phyloP scores from a whole-genome alignment of 2,797 vertebrate species.

The Enteromius radiatus region DNA sequence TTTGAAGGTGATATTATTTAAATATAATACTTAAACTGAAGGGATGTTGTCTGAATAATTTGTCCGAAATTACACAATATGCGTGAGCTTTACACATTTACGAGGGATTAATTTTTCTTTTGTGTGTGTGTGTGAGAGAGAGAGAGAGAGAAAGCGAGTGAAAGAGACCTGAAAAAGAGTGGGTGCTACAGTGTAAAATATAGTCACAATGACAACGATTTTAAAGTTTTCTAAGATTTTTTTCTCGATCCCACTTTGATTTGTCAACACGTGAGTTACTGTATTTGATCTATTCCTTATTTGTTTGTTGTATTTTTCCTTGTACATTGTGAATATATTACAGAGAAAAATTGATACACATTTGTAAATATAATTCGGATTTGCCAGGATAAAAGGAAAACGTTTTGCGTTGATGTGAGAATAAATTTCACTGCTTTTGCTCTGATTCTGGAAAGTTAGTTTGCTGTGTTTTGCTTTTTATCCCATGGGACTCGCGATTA shows the following conservation, averaged over 20 bases:
- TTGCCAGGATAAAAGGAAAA: constrained; percentile 77
- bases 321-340: constrained; percentile 97
- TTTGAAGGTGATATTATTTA: constrained; percentile 72
- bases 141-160: neutral
- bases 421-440: constrained; percentile 90
- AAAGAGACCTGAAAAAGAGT: constrained; percentile 21
- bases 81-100: constrained; percentile 38
- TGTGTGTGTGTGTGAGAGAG: neutral
- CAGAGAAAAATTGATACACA: constrained; percentile 82
- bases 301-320: constrained; percentile 87
- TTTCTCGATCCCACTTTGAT: constrained; percentile 71
- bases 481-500: constrained; percentile 34
- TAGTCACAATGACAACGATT: constrained; percentile 74
- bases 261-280: constrained; percentile 85
- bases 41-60: constrained; percentile 82
- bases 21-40: constrained; percentile 51
- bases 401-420: constrained; percentile 86
- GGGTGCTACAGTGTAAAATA: constrained; percentile 42
- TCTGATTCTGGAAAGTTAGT: constrained; percentile 80
- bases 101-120: neutral
- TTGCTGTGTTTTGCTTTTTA: constrained; percentile 68
- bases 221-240: constrained; percentile 71
- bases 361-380: constrained; percentile 88
- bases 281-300: constrained; percentile 80
- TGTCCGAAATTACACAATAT: constrained; percentile 69